Conservation (phyloP, 2,797 vertebrate genomes). For the Muscicapa comitata region DNA sequence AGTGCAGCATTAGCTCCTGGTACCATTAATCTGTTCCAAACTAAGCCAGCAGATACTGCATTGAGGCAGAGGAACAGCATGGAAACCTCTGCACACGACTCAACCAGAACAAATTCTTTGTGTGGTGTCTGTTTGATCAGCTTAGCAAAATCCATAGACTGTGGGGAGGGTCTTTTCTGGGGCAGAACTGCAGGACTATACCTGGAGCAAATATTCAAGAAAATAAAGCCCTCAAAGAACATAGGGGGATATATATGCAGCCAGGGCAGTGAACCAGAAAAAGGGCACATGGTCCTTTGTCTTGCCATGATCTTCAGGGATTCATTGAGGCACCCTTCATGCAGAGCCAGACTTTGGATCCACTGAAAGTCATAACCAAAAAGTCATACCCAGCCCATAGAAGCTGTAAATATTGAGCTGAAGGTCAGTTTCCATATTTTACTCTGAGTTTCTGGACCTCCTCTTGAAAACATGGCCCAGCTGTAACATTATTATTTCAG, state of each 20-base stretch:
- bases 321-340: background rate
- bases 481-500: background rate
- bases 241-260: fast-evolving
- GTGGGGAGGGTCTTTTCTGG: background rate
- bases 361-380: background rate
- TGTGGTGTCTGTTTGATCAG: background rate
- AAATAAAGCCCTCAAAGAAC: background rate
- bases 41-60: background rate
- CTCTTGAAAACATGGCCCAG: background rate
- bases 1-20: background rate
- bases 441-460: background rate
- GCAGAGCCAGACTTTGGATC: background rate
- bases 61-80: background rate
- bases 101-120: background rate
- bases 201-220: background rate
- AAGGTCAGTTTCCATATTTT: conserved; percentile 1
- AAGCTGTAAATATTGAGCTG: background rate
- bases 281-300: fast-evolving
- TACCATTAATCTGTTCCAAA: background rate
- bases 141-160: background rate
- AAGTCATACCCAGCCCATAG: background rate
- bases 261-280: background rate
- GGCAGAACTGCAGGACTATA: background rate
- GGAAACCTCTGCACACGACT: background rate
- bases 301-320: background rate